Base-by-base conservation (phyloP, 1,140 invertebrate species). In the Drosophila bifasciata region DNA sequence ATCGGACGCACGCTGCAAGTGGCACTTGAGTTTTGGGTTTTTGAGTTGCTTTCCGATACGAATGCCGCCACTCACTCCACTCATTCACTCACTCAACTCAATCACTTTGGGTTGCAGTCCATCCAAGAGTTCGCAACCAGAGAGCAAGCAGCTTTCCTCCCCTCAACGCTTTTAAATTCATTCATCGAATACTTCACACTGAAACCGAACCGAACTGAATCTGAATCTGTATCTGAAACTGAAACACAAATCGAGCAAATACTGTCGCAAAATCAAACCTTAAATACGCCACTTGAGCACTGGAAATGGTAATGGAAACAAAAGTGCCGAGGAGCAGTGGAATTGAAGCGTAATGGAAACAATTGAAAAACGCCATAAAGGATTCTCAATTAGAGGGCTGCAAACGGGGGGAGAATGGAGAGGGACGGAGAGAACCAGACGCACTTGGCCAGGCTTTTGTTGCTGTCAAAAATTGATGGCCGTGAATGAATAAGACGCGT, bases 391-490 rank as follows among this genome's bases (percentile, higher is more conserved):
- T 86, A 88, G 78, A 86, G 62, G 21, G 48, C 19, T 9, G 19
- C n/a, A n/a, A n/a, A n/a, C 16, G 51, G 41, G 32, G 5, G 7
- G 15, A 9, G 16, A 40, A 5, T 7, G 7, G 16, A n/a, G 36
- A n/a, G 45, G 16, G 17, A 25, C 28, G 19, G 8, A 51, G 76
- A 51, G 76, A 51, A 48, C 57, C 79, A 80, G 80, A 76, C 76
- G 58, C 76, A 80, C 67, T 84, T 84, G 73, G 77, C 57, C 60
- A 46, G 50, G 39, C 44, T 79, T 62, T 69, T 70, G 58, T 44
- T 56, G 85, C 76, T 89, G 88, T 90, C 88, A 90, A 90, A 36
- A 90, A 75, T 89, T 90, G 88, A 90, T 79, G 88, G 79, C 79
- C 79, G 69, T 69, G 76, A 63, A 76, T 62, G 84, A 76, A 67